Evolutionary conservation across 1,140 invertebrate genomes (phyloP), one percentile per base, ranked within the genome.

Genomic region (Plutomurus gul): DNA sequence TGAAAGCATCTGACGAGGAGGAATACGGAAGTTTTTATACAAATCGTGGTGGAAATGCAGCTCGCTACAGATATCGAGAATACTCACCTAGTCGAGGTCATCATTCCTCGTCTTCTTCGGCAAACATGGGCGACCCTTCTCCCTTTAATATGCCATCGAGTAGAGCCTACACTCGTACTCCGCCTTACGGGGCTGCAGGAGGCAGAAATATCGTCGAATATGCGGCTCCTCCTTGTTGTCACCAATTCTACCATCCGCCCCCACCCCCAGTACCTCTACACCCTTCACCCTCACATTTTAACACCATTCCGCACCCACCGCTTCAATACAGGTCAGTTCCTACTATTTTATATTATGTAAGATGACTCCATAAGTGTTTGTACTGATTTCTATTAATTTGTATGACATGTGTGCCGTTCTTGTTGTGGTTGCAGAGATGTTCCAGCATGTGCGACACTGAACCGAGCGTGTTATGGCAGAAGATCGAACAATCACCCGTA

Each of bases 251-350:
- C 73, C 80, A 81, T 71, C 80, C 79, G 7, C 78, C 82, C 33
- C 80, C 80, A 20, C 77, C 82, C 11, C 80, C 79, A 43, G 75
- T 81, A 43, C 78, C 76, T 33, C 76, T 78, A 11, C 76, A 77
- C 47, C 72, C 79, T 22, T 81, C 80, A 25, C 80, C 82, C n/a
- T 80, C 80, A n/a, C 82, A 83, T 56, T 83, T 83, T 71, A 83
- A 83, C 60, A 83, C 82, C 30, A 83, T 83, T 76, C 82, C 82
- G n/a, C 82, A 83, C 65, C 82, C 82, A n/a, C 82, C 82, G 30
- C 49, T 83, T 18, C 82, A 83, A 73, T 83, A 83, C 80, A 81
- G 82, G 82, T 83, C 33, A 65, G 39, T 51, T 20, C 13, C 30
- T 6, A 11, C 13, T 22, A 22, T 7, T 74, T 43, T n/a, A n/a